Percentiles rank a stretch among this genome's conserved stretches.
Conservation (phyloP, 2,797 vertebrate species). For the Linurgus olivaceus region DNA sequence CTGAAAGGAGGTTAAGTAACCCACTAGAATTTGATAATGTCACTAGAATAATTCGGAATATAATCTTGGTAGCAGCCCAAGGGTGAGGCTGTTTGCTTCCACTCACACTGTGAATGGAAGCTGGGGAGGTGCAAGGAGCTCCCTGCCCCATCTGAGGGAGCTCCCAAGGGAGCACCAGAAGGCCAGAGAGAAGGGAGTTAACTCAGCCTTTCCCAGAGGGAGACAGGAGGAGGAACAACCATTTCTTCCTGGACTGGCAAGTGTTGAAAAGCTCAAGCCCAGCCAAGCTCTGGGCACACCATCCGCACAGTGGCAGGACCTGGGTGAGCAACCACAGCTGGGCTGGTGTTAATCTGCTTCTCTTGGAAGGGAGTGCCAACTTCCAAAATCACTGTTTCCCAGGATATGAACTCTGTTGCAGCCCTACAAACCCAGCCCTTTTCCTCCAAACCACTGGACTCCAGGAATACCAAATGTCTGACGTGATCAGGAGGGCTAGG, state of each 20-base stretch:
- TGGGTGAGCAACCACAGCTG: background rate
- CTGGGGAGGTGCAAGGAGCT: background rate
- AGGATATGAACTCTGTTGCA: background rate
- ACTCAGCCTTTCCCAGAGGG: conserved; percentile 66
- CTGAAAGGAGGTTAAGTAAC: background rate
- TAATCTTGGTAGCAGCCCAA: background rate
- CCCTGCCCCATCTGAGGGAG: conserved; percentile 30
- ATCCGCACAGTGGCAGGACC: background rate
- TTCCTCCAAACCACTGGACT: background rate
- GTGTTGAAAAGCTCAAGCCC: background rate
- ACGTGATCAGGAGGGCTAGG: background rate
- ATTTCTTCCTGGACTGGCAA: background rate
- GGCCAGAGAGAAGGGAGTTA: conserved; percentile 59
- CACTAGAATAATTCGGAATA: background rate
- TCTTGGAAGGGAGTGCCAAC: background rate
- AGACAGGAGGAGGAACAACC: conserved; percentile 28
- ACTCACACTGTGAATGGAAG: background rate
- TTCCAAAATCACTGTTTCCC: background rate
- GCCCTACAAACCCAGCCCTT: background rate
- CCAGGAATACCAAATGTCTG: background rate
- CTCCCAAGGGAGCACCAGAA: conserved; percentile 47
- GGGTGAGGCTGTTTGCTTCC: background rate
- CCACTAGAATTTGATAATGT: background rate
- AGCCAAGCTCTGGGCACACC: background rate
- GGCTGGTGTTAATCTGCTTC: background rate